These are phyloP conservation scores for Mycteria americana DNA, from an alignment of 2,797 vertebrate species.

Conservation along the genomic window DNA sequence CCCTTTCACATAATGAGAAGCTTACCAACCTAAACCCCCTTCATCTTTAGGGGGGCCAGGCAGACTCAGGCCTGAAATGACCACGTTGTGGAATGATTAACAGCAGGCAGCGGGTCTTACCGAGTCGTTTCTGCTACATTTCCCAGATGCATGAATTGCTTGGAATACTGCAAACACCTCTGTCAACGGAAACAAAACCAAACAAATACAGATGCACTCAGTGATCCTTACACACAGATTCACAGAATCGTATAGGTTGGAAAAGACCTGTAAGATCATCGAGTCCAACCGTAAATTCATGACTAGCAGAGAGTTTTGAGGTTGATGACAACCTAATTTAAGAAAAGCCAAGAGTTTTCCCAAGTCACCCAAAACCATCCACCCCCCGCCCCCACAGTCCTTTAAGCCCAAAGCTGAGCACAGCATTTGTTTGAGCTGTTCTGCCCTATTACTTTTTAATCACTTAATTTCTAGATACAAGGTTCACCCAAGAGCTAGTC, in stretches of 20 bases:
- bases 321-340: neutral
- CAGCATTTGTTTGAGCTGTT: neutral
- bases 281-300: too few relatives aligned
- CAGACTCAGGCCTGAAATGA: neutral
- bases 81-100: neutral
- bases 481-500: neutral
- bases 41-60: neutral
- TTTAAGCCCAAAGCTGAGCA: neutral
- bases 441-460: neutral
- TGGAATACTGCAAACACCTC: constrained; percentile 93
- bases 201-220: neutral
- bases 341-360: neutral
- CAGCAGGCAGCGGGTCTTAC: constrained; percentile 70
- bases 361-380: neutral
- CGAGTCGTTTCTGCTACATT: constrained; percentile 89
- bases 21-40: neutral
- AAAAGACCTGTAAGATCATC: too few relatives aligned
- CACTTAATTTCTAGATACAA: neutral
- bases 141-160: constrained; percentile 95
- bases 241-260: too few relatives aligned
- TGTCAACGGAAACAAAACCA: constrained; percentile 68
- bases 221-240: neutral
- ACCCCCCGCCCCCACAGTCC: accelerated
- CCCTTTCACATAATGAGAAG: neutral
- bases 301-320: neutral